Evolutionary conservation across 2,797 vertebrate species (phyloP), one percentile per base, ranked within the genome.

Genomic region (Sebastes nivosus): DNA sequence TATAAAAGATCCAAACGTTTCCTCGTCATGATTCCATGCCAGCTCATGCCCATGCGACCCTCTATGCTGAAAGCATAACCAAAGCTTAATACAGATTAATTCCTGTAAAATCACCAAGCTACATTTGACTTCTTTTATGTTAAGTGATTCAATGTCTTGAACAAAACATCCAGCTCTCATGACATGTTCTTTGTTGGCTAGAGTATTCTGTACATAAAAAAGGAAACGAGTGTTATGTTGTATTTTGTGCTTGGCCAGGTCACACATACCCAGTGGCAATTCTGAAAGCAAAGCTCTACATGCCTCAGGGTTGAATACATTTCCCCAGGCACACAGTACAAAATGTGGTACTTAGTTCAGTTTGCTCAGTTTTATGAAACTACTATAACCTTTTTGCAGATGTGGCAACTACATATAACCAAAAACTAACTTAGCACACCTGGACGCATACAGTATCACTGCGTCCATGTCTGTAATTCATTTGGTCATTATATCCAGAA

Each of bases 401-500:
- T 29, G 63, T 55, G 25, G 63, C 46, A 64, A 55, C 52, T 20
- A 32, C 20, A 22, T 2, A 55, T 3, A 25, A 55, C 6, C 42
- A 36, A 61, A 60, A 9, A 57, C 2, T 10, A 60, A 4, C 29
- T 55, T 75, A 24, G 36, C 10, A 50, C 38, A 1, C 1, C 6
- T 58, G 50, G 4, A 22, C 2, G 4, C 20, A 75, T 6, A 25
- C 4, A 54, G 57, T 46, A 54, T 64, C 65, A 63, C 14, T 13
- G 16, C 24, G 2, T 57, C 14, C 6, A 32, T 38, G 24, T 80
- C 65, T 80, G 42, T 61, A 27, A 64, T 68, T 34, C 57, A 72
- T 24, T 18, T 52, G 25, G 8, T 77, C n/a, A 80, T 58, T 68
- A 73, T 50, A 67, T 76, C 55, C 54, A 70, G 12, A 74, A 57